These are phyloP conservation scores for Spodoptera litura DNA, from an alignment of 1,140 invertebrate genomes.

Conservation along the genomic window DNA sequence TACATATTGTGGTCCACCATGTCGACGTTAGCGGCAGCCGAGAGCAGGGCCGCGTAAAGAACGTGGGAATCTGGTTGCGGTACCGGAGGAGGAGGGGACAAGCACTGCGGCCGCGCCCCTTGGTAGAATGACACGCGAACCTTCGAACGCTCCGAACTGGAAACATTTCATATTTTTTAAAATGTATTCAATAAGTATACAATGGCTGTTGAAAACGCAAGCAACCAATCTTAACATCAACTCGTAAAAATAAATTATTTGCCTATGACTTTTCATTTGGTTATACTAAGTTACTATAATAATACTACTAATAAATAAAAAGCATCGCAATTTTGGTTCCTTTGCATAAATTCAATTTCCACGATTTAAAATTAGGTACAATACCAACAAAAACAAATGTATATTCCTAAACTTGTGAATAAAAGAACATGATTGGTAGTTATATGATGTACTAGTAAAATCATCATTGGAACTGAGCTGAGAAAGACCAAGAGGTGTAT, in stretches of 20 bases:
- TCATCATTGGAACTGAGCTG: too few relatives aligned
- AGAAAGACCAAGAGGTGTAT: too few relatives aligned
- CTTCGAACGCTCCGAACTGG: constrained; percentile 90
- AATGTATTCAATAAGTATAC: not conserved
- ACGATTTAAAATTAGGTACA: too few relatives aligned
- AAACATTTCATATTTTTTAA: constrained; percentile 38
- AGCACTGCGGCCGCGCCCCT: constrained; percentile 90
- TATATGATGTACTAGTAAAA: too few relatives aligned
- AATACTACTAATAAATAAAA: not conserved
- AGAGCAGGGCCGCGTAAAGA: constrained; percentile 80
- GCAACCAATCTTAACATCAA: not conserved
- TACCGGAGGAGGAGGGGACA: constrained; percentile 88
- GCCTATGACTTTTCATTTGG: not conserved
- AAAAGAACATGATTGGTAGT: too few relatives aligned
- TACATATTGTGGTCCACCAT: constrained; percentile 84
- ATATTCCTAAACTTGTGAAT: too few relatives aligned
- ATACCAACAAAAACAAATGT: too few relatives aligned
- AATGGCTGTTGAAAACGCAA: constrained; percentile 9
- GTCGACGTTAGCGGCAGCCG: constrained; percentile 75
- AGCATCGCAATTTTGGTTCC: not conserved
- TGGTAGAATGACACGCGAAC: constrained; percentile 93
- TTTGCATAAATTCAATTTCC: not conserved
- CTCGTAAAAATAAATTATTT: not conserved
- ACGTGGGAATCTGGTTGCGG: constrained; percentile 79
- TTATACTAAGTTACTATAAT: not conserved